Evolutionary conservation across 2,113 vertebrate genomes (phyloP).

Genomic region (Oryctolagus cuniculus): mOryCun1.1 NC_091436.1:3089001-3089500

Average conservation of each 20-base stretch:
- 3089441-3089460: background rate
- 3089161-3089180: background rate
- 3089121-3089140: background rate
- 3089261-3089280: background rate
- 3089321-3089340: rapidly evolving
- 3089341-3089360: no score
- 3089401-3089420: background rate
- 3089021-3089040: background rate
- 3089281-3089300: background rate
- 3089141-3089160: background rate
- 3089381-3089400: background rate
- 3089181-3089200: background rate
- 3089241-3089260: background rate
- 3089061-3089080: background rate
- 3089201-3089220: background rate
- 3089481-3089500: background rate
- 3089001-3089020: background rate
- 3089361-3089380: background rate
- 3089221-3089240: background rate
- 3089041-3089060: background rate
- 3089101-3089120: background rate
- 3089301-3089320: rapidly evolving
- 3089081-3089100: no score
- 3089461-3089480: no score
- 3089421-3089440: no score